Evolutionary conservation across 2,113 vertebrate genomes (phyloP).

Genomic region (Falcunculus frontatus): DNA sequence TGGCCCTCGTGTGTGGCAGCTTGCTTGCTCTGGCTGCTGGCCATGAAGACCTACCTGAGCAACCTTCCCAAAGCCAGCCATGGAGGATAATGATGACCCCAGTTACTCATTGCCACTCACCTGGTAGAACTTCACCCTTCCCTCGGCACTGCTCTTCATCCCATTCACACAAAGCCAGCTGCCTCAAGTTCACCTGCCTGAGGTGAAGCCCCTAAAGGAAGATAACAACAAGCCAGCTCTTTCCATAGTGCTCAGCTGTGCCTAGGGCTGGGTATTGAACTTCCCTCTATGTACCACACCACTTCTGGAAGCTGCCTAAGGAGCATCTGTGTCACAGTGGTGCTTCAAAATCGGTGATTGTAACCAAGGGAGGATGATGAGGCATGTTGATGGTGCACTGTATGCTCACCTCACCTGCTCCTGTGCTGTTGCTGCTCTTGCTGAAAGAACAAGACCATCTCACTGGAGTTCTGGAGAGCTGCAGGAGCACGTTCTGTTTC

Average conservation of each 20-base stretch:
- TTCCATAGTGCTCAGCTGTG: neutral
- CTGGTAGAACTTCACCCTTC: neutral
- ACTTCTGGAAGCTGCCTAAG: neutral
- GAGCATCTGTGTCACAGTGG: neutral
- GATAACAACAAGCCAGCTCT: neutral
- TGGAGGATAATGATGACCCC: neutral
- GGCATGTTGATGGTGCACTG: fast-evolving
- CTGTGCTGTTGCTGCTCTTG: neutral
- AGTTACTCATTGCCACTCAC: neutral
- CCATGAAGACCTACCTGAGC: neutral
- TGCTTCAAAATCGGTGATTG: neutral
- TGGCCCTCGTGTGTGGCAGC: neutral
- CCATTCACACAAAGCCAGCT: neutral
- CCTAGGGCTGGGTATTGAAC: neutral
- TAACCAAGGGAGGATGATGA: neutral
- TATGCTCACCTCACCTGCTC: neutral
- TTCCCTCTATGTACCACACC: neutral
- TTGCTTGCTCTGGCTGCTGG: neutral
- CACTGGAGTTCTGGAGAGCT: neutral
- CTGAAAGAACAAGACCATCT: neutral
- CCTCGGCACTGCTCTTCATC: neutral
- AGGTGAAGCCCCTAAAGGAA: neutral
- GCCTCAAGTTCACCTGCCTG: neutral
- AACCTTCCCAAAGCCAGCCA: neutral
- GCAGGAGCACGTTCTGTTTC: neutral